These are phyloP conservation scores for Phycodurus eques DNA, from an alignment of 2,113 vertebrate species.

Conservation along the genomic window DNA sequence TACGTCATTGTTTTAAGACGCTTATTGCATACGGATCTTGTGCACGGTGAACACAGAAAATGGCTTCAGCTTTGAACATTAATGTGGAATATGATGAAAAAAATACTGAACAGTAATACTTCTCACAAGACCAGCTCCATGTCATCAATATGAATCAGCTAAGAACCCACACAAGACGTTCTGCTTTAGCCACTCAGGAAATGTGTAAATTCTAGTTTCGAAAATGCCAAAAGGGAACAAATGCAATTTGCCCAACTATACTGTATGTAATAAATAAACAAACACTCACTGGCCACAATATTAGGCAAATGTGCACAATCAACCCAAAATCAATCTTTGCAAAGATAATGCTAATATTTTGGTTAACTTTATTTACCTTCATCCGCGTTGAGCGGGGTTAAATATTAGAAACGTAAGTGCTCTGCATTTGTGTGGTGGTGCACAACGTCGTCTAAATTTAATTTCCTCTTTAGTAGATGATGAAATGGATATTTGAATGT, in stretches of 20 bases:
- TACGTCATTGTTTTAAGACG: background rate
- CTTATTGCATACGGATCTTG: background rate
- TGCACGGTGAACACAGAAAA: background rate
- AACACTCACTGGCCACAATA: background rate
- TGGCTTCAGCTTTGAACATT: background rate
- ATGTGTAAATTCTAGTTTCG: background rate
- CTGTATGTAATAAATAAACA: background rate
- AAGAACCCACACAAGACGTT: fast-evolving
- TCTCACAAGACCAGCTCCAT: background rate
- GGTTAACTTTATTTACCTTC: too few species aligned
- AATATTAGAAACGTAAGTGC: too few species aligned
- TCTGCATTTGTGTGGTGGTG: too few species aligned
- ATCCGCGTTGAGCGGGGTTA: too few species aligned
- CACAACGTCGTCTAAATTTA: too few species aligned
- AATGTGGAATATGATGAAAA: background rate
- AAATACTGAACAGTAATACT: background rate
- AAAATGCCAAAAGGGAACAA: background rate
- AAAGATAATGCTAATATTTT: too few species aligned
- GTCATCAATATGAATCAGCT: background rate
- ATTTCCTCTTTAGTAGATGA: too few species aligned
- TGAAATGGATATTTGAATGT: too few species aligned
- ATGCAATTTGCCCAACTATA: background rate
- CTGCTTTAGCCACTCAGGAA: background rate
- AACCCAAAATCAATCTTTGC: background rate
- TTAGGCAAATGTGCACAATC: background rate